A percentile compares a stretch with the other conserved stretches of the same genome.
phyloP scores from a whole-genome alignment of 2,113 vertebrate genomes.

The Brachypodius melanocephalos region DNA sequence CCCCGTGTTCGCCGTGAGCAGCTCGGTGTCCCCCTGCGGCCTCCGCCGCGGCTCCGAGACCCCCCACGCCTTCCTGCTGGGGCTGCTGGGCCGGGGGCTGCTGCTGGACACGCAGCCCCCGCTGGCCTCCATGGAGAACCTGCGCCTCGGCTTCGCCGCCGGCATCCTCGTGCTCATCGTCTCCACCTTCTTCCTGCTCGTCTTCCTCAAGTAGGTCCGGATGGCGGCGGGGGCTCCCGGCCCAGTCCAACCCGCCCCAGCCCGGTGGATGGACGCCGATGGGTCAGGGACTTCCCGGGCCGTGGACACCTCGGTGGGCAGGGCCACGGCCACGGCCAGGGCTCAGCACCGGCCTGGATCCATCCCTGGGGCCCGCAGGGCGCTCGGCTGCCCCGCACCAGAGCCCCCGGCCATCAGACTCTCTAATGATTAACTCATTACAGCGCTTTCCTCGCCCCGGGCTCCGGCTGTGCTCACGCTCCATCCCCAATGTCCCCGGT shows the following conservation, averaged over 20 bases:
- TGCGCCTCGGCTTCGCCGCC: conserved; percentile 62
- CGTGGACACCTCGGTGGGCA: neutral
- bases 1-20: conserved; percentile 34
- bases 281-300: neutral
- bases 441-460: neutral
- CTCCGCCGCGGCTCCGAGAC: neutral
- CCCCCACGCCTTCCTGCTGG: neutral
- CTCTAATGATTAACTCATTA: neutral
- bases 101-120: conserved; percentile 21
- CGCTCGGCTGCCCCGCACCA: rapidly evolving
- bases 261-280: neutral
- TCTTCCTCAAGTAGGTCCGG: conserved; percentile 59
- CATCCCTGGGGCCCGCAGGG: neutral
- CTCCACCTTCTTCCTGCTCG: conserved; percentile 61
- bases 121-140: conserved; percentile 52
- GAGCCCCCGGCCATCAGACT: neutral
- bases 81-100: conserved; percentile 26
- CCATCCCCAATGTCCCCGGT: rapidly evolving
- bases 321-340: neutral
- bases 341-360: neutral
- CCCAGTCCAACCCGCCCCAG: neutral
- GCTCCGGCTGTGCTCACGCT: rapidly evolving
- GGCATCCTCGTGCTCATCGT: conserved; percentile 62
- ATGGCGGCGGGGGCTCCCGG: neutral
- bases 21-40: neutral